Evolutionary conservation across 2,113 vertebrate species (phyloP), one percentile per base, ranked within the genome.

Genomic region (Myiagra hebetior): DNA sequence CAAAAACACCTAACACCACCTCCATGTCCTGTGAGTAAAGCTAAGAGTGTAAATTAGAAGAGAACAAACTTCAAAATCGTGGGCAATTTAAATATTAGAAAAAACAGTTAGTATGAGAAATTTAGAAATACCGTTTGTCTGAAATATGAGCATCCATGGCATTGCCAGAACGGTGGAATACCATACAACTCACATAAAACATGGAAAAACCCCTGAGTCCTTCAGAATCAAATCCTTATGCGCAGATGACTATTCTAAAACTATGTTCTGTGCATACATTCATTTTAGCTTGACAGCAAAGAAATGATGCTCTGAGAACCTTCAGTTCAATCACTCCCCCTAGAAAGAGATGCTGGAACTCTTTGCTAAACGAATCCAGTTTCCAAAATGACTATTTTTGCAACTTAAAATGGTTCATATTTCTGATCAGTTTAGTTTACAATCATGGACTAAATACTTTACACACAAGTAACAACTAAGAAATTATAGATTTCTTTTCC

Each of bases 191-290:
- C 33, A 75, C 6, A 53, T 11, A 89, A 65, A 39, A 62, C 28
- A 50, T 11, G 21, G 23, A 65, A 90, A 67, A 79, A 19, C 0
- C 0, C 0, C 1, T 1, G 47, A 33, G 23, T 62, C 16, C 37
- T 91, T 79, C 55, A 42, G n/a, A 89, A 91, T 67, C 31, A 83
- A 55, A 27, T 85, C 49, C 18, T 82, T 46, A 65, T 22, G 30
- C 53, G 31, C 17, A 42, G 12, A 53, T 35, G 22, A 57, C 56
- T 90, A 42, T 21, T 62, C 27, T 59, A 67, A 57, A 86, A 76
- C 16, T 17, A 21, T 86, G 65, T 59, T 81, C 47, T 1, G 1
- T 10, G 11, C 16, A 50, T 53, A 69, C 19, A 67, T 91, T 56
- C 46, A 53, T 53, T 67, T 68, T 62, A 93, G 27, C 24, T 55